Conservation (phyloP, 2,113 vertebrate species). For the Cervus canadensis region DNA sequence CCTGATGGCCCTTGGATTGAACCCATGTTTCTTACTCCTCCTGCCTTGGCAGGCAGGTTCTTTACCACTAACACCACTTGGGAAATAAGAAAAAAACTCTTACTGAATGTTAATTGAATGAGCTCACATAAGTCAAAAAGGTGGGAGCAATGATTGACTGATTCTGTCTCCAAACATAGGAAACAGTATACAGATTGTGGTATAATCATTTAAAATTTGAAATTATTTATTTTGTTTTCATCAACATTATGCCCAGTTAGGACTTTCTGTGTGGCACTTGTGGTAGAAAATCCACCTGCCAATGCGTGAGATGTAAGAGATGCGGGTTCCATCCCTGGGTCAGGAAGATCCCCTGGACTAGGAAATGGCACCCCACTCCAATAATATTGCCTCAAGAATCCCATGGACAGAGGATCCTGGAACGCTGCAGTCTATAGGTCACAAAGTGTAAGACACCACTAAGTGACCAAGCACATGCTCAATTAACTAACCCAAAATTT, state of each 20-base stretch:
- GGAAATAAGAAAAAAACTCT: background rate
- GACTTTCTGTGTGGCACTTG: background rate
- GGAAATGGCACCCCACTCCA: background rate
- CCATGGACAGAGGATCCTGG: background rate
- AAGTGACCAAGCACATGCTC: background rate
- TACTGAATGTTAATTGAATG: background rate
- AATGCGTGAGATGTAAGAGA: fast-evolving
- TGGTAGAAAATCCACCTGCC: background rate
- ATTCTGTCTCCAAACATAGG: background rate
- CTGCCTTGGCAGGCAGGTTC: background rate
- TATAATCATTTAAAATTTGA: background rate
- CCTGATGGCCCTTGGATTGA: background rate
- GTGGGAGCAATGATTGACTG: background rate
- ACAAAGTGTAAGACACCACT: background rate
- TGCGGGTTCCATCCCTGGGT: background rate
- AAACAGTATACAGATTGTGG: background rate
- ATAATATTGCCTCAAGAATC: background rate
- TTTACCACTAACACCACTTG: background rate
- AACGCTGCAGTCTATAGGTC: background rate
- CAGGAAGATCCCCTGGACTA: background rate
- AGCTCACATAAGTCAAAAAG: background rate
- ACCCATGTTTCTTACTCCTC: background rate
- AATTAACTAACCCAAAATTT: background rate
- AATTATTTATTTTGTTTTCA: background rate
- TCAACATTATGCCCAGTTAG: background rate